Base-by-base conservation (phyloP, 2,797 vertebrate genomes). In the Macrochelys suwanniensis region DNA sequence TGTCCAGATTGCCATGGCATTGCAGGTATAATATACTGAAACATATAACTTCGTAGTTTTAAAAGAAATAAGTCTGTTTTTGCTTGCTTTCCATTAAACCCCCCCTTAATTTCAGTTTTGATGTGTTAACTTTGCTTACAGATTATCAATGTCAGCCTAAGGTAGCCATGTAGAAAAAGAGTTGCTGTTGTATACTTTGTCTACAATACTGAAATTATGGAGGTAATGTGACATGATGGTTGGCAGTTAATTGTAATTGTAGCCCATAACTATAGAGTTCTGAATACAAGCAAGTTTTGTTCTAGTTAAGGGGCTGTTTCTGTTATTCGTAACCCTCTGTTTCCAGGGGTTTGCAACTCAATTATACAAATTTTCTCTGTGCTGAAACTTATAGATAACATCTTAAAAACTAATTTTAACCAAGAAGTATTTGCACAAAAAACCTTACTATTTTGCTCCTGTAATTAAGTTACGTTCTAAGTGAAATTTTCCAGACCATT, bases 1-100 rank as follows among this genome's bases (percentile, higher is more conserved):
- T 96, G 99, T 99, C 74, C 99, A 99, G 98, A 99, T 99, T n/a
- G 99, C 99, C 80, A 99, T 99, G 99, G 99, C 99, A 1, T 97
- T 99, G 76, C 99, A 99, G 99, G 99, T 99, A 97, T 91, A 11
- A 2, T 47, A 79, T 79, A 33, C 23, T 53, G 4, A 19, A 6
- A 61, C 74, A 11, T 74, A 45, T 33, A 19, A 42, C 47, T 85
- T 65, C 7, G n/a, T 76, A 11, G n/a, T 51, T 16, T 87, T 59
- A 56, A 50, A 21, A 10, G 37, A 80, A 49, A 2, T 0, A 19
- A 49, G 7, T 42, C 49, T 57, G 6, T 15, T 93, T 80, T 78
- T 61, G 3, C 37, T 83, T 12, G 7, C 79, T 88, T 84, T 77
- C 10, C 79, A 26, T 45, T 1, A 76, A 74, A 80, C 54, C 33